These are phyloP conservation scores for Megalopta genalis DNA, from an alignment of 1,140 invertebrate genomes.

Conservation along the genomic window DNA sequence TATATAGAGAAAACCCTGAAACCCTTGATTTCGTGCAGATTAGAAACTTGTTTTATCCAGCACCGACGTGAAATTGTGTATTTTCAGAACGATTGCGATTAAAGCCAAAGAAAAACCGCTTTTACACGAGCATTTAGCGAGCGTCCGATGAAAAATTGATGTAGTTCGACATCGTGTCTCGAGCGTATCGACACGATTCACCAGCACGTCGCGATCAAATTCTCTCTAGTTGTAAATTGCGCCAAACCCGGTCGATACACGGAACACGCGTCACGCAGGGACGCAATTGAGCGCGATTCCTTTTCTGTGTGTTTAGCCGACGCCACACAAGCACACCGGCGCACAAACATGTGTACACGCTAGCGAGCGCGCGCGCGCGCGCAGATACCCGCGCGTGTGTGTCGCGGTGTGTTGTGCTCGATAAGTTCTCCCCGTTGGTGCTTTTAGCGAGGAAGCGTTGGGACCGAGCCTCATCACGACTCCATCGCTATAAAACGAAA, in stretches of 20 bases:
- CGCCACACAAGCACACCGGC: background rate
- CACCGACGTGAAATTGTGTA: too few species aligned
- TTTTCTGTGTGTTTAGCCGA: background rate
- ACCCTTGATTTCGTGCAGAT: too few species aligned
- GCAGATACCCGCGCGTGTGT: too few species aligned
- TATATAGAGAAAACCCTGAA: too few species aligned
- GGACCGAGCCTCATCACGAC: conserved; percentile 3
- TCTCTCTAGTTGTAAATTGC: background rate
- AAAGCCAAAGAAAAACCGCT: too few species aligned
- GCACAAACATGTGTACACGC: too few species aligned
- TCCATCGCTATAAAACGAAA: background rate
- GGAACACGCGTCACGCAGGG: background rate
- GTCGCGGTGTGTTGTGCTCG: background rate
- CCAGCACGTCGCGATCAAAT: background rate
- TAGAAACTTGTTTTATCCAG: too few species aligned
- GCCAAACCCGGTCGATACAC: conserved; percentile 11
- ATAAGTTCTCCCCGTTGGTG: background rate
- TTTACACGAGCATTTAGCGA: background rate
- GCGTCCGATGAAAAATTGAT: background rate
- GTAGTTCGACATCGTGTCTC: background rate
- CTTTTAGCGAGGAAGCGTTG: background rate
- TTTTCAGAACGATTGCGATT: too few species aligned
- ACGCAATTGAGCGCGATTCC: background rate
- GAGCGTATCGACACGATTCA: background rate
- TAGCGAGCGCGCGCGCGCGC: too few species aligned